Evolutionary conservation across 2,113 vertebrate species (phyloP).

Genomic region (Etia nguti): DNA sequence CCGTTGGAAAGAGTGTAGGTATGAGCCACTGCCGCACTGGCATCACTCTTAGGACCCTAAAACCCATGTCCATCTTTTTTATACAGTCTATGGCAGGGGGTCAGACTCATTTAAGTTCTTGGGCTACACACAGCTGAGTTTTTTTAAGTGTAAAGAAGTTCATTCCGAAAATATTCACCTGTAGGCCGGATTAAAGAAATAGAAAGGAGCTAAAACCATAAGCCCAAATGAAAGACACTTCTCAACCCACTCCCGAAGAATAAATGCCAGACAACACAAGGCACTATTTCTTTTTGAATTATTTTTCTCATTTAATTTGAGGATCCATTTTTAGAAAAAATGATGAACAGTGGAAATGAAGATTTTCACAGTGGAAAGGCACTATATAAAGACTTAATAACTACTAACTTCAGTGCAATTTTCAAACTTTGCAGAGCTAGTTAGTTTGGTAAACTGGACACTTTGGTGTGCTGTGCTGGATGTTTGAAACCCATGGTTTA

Average conservation of each 20-base stretch:
- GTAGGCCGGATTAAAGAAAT: neutral
- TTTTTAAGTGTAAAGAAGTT: neutral
- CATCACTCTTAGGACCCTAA: neutral
- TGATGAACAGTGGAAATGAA: neutral
- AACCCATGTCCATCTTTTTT: neutral
- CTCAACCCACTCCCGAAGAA: neutral
- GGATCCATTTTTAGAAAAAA: neutral
- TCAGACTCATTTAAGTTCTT: neutral
- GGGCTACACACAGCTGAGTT: neutral
- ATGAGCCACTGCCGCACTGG: neutral
- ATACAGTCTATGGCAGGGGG: neutral
- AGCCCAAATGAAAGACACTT: neutral
- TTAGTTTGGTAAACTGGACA: neutral
- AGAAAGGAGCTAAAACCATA: neutral
- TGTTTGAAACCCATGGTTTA: neutral
- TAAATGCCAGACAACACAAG: neutral
- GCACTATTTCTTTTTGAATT: neutral
- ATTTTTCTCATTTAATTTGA: neutral
- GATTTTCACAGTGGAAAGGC: neutral
- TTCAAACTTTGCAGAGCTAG: neutral
- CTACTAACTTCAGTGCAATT: neutral
- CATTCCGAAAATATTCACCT: neutral
- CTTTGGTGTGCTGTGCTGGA: neutral
- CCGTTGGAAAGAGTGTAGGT: neutral
- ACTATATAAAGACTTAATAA: neutral